Conservation (phyloP, 2,797 vertebrate genomes). For the Babyrousa celebensis region DNA sequence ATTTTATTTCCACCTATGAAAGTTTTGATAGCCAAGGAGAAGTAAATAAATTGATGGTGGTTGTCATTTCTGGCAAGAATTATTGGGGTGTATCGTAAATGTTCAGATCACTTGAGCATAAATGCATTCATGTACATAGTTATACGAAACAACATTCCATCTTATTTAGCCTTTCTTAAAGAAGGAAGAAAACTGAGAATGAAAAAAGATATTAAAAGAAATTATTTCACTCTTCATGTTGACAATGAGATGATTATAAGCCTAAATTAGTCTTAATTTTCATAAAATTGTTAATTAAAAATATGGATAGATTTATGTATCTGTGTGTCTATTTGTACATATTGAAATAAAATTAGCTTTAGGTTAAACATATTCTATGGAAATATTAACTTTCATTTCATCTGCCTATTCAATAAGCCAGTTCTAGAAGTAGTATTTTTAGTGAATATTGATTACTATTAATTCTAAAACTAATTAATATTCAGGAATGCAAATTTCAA, state of each 20-base stretch:
- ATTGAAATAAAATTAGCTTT: constrained; percentile 18
- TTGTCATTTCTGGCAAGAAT: background rate
- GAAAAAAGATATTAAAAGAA: background rate
- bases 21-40: background rate
- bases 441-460: background rate
- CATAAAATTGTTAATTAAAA: background rate
- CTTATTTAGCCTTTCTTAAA: background rate
- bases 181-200: background rate
- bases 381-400: background rate
- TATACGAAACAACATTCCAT: background rate
- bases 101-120: background rate
- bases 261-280: background rate
- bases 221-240: background rate
- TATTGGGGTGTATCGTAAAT: background rate
- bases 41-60: background rate
- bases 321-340: background rate
- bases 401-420: background rate
- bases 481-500: background rate
- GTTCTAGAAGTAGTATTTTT: background rate
- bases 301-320: background rate
- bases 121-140: background rate
- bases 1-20: background rate
- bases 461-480: background rate
- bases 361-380: background rate
- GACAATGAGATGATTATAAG: background rate